Conservation (phyloP, 1,140 invertebrate genomes). For the Pygmarrhopalites habei region DNA sequence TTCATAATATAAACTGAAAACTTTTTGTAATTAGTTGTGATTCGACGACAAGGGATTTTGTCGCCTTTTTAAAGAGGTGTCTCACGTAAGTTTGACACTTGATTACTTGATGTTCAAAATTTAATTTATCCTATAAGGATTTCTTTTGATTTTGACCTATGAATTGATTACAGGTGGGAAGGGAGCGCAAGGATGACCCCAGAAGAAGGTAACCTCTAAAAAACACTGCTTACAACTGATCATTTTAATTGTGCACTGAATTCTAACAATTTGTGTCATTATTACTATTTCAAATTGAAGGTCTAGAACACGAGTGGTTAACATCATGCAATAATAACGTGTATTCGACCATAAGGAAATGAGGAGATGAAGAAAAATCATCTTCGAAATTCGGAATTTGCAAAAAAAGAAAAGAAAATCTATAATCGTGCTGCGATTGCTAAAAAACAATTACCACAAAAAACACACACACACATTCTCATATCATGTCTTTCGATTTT, state of each 20-base stretch:
- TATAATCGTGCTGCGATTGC: too few species aligned
- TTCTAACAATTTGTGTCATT: too few species aligned
- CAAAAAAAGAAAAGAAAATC: too few species aligned
- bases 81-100: conserved; percentile 33
- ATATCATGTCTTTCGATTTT: too few species aligned
- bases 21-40: conserved; percentile 31
- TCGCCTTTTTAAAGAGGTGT: conserved; percentile 36
- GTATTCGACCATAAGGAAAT: conserved; percentile 2
- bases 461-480: too few species aligned
- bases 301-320: conserved; percentile 51
- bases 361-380: too few species aligned
- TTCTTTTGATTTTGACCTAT: not conserved
- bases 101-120: not conserved
- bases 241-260: too few species aligned
- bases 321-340: conserved; percentile 41
- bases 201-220: conserved; percentile 52
- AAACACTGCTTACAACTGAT: too few species aligned
- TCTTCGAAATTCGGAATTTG: too few species aligned
- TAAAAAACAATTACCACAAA: too few species aligned
- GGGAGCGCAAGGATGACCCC: conserved; percentile 86
- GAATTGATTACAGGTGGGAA: conserved; percentile 68
- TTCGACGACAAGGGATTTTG: too few species aligned
- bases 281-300: too few species aligned
- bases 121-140: not conserved
- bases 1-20: not conserved